Percentiles rank a stretch among this genome's conserved stretches.
These are phyloP conservation scores for Uropetala carovei DNA, from an alignment of 2,888 invertebrate species.

Conservation along the genomic window DNA sequence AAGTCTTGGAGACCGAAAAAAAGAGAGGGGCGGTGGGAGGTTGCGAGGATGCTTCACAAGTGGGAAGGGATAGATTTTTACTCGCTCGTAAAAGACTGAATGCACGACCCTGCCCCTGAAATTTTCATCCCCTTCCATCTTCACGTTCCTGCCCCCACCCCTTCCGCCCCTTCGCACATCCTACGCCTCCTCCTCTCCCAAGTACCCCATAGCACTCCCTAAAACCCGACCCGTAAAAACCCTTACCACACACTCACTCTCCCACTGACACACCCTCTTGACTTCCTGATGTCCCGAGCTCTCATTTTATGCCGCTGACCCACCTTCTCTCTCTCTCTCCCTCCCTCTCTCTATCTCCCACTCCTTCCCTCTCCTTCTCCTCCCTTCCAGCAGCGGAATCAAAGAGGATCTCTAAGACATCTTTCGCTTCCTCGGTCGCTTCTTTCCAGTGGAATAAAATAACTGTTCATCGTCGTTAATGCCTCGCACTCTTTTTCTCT, in stretches of 20 bases:
- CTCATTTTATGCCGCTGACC: constrained; percentile 57
- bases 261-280: constrained; percentile 58
- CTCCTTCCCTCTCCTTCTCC: background rate
- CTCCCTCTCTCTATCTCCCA: background rate
- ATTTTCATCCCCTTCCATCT: constrained; percentile 44
- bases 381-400: background rate
- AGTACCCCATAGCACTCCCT: constrained; percentile 44
- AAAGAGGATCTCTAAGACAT: background rate
- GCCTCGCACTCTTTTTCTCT: background rate
- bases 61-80: constrained; percentile 62
- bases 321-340: background rate
- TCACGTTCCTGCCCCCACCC: background rate
- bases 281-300: constrained; percentile 53
- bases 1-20: background rate
- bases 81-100: constrained; percentile 63
- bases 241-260: constrained; percentile 62
- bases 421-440: too few species aligned
- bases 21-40: background rate
- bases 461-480: background rate
- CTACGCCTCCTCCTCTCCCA: background rate
- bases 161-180: background rate
- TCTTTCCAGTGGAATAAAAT: too few species aligned
- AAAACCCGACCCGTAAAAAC: constrained; percentile 53
- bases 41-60: constrained; percentile 27
- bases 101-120: constrained; percentile 60